Evolutionary conservation across 2,797 vertebrate genomes (phyloP).

Genomic region (Danio choprae): DNA sequence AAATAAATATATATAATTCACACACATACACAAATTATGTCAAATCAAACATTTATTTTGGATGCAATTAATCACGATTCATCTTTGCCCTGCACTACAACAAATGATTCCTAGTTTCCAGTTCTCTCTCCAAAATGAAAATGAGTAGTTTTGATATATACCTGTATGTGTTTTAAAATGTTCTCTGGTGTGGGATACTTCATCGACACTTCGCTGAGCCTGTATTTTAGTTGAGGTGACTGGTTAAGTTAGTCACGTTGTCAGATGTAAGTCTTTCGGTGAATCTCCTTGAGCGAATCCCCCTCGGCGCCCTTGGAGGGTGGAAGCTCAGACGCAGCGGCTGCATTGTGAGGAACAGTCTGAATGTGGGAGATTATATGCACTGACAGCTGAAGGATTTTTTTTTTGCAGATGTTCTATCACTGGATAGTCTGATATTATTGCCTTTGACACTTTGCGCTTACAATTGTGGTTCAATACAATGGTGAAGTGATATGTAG

Average conservation of each 20-base stretch:
- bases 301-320: slow-evolving; percentile 56
- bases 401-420: background rate
- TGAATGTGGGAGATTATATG: background rate
- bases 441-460: background rate
- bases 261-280: slow-evolving; percentile 12
- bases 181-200: background rate
- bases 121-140: background rate
- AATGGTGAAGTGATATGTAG: too few relatives aligned
- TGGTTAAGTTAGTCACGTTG: background rate
- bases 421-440: background rate
- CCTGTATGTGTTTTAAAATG: background rate
- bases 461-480: background rate
- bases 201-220: background rate
- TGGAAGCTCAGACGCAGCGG: background rate
- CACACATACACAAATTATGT: too few relatives aligned
- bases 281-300: slow-evolving; percentile 3
- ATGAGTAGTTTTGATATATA: background rate
- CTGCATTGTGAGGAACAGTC: background rate
- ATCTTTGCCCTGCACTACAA: too few relatives aligned
- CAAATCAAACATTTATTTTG: too few relatives aligned
- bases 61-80: too few relatives aligned
- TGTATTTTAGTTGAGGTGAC: background rate
- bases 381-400: background rate
- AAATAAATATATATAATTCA: too few relatives aligned
- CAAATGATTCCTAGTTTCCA: background rate